Conservation (phyloP, 2,113 vertebrate genomes). For the Chamaetylas fuelleborni region DNA sequence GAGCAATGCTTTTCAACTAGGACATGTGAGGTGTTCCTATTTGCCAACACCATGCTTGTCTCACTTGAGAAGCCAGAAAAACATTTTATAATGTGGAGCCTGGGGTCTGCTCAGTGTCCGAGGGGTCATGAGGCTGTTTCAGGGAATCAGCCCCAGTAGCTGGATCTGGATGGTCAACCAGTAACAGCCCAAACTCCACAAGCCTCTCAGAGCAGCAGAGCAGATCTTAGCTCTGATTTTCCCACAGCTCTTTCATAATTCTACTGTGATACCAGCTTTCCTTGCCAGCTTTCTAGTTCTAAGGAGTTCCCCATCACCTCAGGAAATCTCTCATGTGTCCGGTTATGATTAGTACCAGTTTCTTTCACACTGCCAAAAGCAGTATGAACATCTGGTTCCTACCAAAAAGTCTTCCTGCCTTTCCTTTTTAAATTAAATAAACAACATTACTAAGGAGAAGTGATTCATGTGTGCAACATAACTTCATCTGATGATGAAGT, state of each 20-base stretch:
- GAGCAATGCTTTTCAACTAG: not conserved
- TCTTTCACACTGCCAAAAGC: not conserved
- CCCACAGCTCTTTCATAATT: not conserved
- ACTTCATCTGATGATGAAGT: not conserved
- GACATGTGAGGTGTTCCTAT: not conserved
- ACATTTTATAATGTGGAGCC: not conserved
- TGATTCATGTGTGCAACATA: not conserved
- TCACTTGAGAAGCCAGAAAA: not conserved
- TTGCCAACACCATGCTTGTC: not conserved
- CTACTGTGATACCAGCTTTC: not conserved
- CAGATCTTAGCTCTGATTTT: not conserved
- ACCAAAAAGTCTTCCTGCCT: not conserved
- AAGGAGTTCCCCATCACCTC: constrained; percentile 10
- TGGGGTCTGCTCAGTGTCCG: not conserved
- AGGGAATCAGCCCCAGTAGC: not conserved
- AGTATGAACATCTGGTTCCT: constrained; percentile 5
- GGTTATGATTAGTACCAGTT: not conserved
- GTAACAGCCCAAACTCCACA: not conserved
- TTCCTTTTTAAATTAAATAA: constrained; percentile 9
- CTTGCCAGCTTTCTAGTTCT: not conserved
- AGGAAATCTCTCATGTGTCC: constrained; percentile 6
- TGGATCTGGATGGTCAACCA: not conserved
- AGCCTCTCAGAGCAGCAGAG: not conserved
- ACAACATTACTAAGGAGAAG: not conserved
- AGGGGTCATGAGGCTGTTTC: not conserved